Percentiles rank a stretch among this genome's conserved stretches.
Evolutionary conservation across 2,797 vertebrate genomes (phyloP).

Genomic region (Acropternis orthonyx): DNA sequence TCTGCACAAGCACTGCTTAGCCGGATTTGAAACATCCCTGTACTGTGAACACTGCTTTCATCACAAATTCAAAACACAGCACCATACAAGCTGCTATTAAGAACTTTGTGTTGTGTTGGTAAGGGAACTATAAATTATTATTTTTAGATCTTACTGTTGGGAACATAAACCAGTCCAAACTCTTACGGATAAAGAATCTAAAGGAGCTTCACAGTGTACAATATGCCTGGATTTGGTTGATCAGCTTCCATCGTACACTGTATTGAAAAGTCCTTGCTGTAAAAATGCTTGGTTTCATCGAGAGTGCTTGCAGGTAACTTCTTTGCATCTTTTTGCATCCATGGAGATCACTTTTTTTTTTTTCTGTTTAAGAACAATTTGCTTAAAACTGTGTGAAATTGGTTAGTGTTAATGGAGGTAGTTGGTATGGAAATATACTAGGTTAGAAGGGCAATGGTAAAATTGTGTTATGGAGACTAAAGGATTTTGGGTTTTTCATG

Average conservation of each 20-base stretch:
- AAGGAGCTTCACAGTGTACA: constrained; percentile 84
- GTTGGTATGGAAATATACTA: not conserved
- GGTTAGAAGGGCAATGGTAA: not conserved
- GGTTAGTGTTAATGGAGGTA: not conserved
- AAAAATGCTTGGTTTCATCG: constrained; percentile 95
- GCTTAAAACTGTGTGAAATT: not conserved
- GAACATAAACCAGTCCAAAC: constrained; percentile 87
- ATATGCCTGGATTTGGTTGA: constrained; percentile 89
- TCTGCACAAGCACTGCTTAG: not conserved
- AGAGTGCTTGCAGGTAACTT: constrained; percentile 90
- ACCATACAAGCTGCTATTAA: not conserved
- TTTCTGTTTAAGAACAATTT: not conserved
- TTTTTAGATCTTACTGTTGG: constrained; percentile 88
- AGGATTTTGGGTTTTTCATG: not conserved
- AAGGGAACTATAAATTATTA: not conserved
- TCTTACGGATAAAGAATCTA: constrained; percentile 50
- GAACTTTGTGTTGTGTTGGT: not conserved
- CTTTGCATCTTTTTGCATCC: not conserved
- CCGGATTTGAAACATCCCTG: not conserved
- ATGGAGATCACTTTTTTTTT: not conserved
- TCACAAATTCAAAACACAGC: not conserved
- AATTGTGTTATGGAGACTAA: not conserved
- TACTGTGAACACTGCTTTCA: not conserved
- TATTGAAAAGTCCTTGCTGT: constrained; percentile 91
- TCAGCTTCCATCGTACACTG: constrained; percentile 78